Base-by-base conservation (phyloP, 2,113 vertebrate genomes). In the Ciconia boyciana region DNA sequence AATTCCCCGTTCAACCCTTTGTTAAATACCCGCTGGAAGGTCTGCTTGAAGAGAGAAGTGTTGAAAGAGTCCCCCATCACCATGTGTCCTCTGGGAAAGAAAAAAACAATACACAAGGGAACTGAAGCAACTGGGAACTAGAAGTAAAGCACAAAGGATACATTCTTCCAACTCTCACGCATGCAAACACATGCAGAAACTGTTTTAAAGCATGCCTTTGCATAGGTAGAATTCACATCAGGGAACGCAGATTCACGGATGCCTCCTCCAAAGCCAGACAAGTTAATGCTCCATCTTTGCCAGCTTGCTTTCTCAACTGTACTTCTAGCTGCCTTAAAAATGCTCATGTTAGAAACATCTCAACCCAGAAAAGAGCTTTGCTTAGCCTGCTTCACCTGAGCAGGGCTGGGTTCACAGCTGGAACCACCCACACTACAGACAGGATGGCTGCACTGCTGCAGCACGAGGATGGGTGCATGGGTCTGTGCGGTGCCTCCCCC, bases 21-120 rank as follows among this genome's bases (percentile, higher is more conserved):
- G 95, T 97, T 99, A 76, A 99, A 99, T 55, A 99, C 99, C 74
- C 99, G 98, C 96, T 99, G 99, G 97, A 99, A 99, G n/a, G 99
- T 99, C 98, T 99, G 99, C 97, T 99, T 99, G 98, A 99, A 99
- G 83, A 99, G 98, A 36, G 99, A 99, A 25, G 99, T 99, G 89
- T 99, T 99, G 98, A 99, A 99, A 70, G 99, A 99, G 97, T 99
- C 99, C 84, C 99, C 99, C 99, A 99, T 99, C 78, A 99, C 99
- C 97, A 99, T 99, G 96, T 99, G 98, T 44, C 99, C 99, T 57
- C 99, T 99, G 90, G 75, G 46, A 97, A 87, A 19, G 81, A 39
- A 96, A 90, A 91, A 49, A 87, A 43, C 28, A 16, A 61, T 9
- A 70, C 5, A 52, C 14, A 65, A 54, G 8, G 43, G 17, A 90